These are phyloP conservation scores for Mizuhopecten yessoensis DNA, from an alignment of 1,140 invertebrate species.

Conservation along the genomic window DNA sequence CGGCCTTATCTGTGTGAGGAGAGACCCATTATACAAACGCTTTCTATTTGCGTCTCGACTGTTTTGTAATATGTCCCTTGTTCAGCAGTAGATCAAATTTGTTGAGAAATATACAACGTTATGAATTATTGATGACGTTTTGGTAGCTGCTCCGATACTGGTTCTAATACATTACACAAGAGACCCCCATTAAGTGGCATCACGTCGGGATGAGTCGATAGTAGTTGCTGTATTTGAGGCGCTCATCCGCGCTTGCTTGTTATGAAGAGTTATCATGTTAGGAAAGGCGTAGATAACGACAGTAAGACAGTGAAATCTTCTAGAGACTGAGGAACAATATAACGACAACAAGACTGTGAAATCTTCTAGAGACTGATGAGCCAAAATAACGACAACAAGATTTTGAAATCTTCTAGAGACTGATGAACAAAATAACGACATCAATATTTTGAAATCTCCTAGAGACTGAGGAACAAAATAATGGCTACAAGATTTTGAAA, in stretches of 20 bases:
- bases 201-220: not conserved
- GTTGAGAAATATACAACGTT: constrained; percentile 14
- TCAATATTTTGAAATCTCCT: not conserved
- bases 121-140: constrained; percentile 5
- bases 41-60: not conserved
- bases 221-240: not conserved
- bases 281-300: no score
- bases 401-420: no score
- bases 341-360: not conserved
- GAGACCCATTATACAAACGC: not conserved
- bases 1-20: not conserved
- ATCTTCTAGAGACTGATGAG: not conserved
- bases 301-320: no score
- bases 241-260: not conserved
- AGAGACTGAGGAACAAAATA: not conserved
- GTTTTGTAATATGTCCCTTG: not conserved
- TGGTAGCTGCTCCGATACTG: not conserved
- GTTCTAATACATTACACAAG: not conserved
- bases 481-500: no score
- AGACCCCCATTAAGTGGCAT: not conserved
- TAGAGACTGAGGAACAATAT: no score
- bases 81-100: constrained; percentile 2
- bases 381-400: not conserved
- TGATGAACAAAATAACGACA: no score
- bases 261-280: no score